phyloP scores from a whole-genome alignment of 2,888 invertebrate species.

The Tetropium fuscum region DNA sequence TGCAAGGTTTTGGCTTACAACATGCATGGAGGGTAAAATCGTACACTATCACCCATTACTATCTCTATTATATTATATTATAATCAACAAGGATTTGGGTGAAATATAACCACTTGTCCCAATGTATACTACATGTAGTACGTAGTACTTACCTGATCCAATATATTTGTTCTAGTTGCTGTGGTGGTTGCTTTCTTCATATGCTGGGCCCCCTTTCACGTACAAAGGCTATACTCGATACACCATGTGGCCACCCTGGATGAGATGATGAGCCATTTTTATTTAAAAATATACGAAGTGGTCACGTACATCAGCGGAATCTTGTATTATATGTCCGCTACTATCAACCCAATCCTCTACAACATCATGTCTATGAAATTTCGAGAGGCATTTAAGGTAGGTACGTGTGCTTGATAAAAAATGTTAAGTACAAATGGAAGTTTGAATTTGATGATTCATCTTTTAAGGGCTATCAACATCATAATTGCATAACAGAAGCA shows the following conservation, averaged over 20 bases:
- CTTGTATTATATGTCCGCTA: conserved; percentile 91
- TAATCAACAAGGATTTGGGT: too few species aligned
- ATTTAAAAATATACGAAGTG: conserved; percentile 59
- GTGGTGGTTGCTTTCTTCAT: conserved; percentile 91
- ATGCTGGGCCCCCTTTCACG: conserved; percentile 94
- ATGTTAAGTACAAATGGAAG: neutral
- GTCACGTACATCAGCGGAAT: conserved; percentile 88
- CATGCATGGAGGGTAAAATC: too few species aligned
- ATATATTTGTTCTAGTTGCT: conserved; percentile 73
- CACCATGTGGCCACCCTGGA: conserved; percentile 66
- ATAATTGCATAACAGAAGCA: too few species aligned
- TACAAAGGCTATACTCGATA: conserved; percentile 87
- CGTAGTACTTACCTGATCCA: too few species aligned
- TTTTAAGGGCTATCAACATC: neutral
- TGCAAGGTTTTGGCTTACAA: too few species aligned
- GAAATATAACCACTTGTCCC: too few species aligned
- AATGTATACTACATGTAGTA: too few species aligned
- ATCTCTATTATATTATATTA: too few species aligned
- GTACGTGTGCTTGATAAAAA: conserved; percentile 20
- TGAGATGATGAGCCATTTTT: conserved; percentile 59
- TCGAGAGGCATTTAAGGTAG: conserved; percentile 90
- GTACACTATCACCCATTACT: too few species aligned
- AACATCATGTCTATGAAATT: conserved; percentile 96
- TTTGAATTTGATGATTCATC: neutral
- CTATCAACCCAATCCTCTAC: conserved; percentile 92